Evolutionary conservation across 37 sponge, comb jelly and placozoan genomes (phyloP), one percentile per base, ranked within the genome.

Genomic region (Chondrilla cf. caribensis): DNA sequence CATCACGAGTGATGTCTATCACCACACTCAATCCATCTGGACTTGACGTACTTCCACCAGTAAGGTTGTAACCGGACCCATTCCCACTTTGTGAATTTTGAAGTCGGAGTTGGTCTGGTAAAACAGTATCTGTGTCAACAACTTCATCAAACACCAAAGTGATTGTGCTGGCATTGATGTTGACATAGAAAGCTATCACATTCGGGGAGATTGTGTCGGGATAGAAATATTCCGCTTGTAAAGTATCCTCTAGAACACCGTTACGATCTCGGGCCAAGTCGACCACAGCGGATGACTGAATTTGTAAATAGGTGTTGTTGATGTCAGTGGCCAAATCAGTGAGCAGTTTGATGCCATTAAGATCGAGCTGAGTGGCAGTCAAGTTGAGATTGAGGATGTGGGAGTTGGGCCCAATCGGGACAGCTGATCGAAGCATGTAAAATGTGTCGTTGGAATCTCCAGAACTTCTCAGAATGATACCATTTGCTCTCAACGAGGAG

Each of bases 121-220:
- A 60, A 8, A 96, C 59, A 25, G 93, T 88, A 7, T 67, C 79
- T 15, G 70, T 60, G 70, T 90, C 88, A 17, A 96, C 87, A 58
- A 84, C 87, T 73, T 96, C 96, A 77, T 86, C 81, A 70, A 96
- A 96, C n/a, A 83, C 43, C 55, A 96, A 79, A 0, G 89, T 85
- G 32, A 93, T 54, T 9, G 87, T 77, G 54, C 96, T 89, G 26
- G 70, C 78, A 59, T 92, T 87, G 44, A 93, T 55, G 76, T 93
- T 86, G 18, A 90, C 85, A 58, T 59, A 38, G 66, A 96, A 92
- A 18, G 86, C 77, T 0, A 88, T 32, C 1, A 94, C 65, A 24
- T 60, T 59, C 25, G 94, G 91, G 38, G 77, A 54, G n/a, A 84
- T 90, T 6, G 80, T 51, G 78, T 94, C 94, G 22, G 81, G 81